A percentile compares a stretch with the other conserved stretches of the same genome.
Conservation (phyloP, 2,113 vertebrate species). For the Hyperoodon ampullatus region DNA sequence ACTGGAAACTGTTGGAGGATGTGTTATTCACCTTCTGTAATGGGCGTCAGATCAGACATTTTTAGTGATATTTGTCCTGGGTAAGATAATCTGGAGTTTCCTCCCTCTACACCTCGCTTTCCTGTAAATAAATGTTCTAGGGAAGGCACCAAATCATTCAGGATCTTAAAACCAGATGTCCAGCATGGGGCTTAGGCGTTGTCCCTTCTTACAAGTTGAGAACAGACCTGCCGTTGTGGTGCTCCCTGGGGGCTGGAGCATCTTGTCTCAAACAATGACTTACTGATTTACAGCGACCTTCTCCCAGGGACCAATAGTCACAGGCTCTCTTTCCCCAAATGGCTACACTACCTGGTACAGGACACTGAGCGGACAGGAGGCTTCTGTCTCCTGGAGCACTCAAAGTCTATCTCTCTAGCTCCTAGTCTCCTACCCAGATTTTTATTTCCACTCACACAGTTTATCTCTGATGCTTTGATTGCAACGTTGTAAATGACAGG, state of each 20-base stretch:
- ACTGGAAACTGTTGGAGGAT: neutral
- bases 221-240: neutral
- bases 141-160: neutral
- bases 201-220: neutral
- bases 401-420: neutral
- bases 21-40: neutral
- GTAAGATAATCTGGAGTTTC: neutral
- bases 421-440: neutral
- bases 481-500: neutral
- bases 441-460: neutral
- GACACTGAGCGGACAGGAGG: neutral
- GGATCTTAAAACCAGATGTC: constrained; percentile 12
- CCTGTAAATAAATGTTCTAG: neutral
- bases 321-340: neutral
- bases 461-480: neutral
- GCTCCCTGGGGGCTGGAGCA: neutral
- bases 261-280: neutral
- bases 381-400: neutral
- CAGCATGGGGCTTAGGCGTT: neutral
- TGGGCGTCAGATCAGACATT: neutral
- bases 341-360: neutral
- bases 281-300: neutral
- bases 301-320: neutral
- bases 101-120: neutral
- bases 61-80: neutral